Evolutionary conservation across 2,888 invertebrate genomes (phyloP), one percentile per base, ranked within the genome.

Genomic region (Noctuana brunneofusca): DNA sequence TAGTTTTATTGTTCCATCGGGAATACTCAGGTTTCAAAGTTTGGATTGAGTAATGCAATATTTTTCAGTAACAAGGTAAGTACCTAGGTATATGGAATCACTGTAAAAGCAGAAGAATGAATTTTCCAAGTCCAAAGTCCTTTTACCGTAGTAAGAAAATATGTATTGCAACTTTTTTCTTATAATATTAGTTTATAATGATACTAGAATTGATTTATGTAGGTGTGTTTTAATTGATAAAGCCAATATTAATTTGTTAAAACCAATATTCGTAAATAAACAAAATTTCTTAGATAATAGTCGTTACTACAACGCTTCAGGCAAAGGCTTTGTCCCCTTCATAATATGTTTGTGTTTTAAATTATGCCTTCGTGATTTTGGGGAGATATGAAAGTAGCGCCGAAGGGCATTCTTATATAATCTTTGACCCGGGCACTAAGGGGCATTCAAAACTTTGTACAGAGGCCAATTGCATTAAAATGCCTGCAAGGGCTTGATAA

Each of bases 361-460:
- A 83, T 86, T 78, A 85, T 80, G 78, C 76, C 73, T 76, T 75
- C 72, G 71, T 78, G 77, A 84, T 86, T 84, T 81, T 73, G 75
- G 84, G 81, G 83, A 79, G 83, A 87, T 87, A 87, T 83, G 77
- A 86, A 86, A 81, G 78, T 74, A 73, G 65, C 64, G 78, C 87
- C 85, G 74, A 68, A 58, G 76, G 86, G 68, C 56, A 64, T 62
- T 77, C 74, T 78, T 75, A 69, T 71, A 69, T 80, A 82, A 80
- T 79, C 77, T 78, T 76, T 79, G 80, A 76, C 75, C 75, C 67
- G 71, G 71, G 68, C 73, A 75, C 75, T 74, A 74, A 75, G 76
- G 71, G 71, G 69, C 73, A 75, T 75, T 74, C 74, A 75, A 77
- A 82, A 79, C 79, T 80, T 83, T 84, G 79, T 81, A 74, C 43